These are phyloP conservation scores for Dilophus febrilis DNA, from an alignment of 2,888 invertebrate genomes.

Conservation along the genomic window DNA sequence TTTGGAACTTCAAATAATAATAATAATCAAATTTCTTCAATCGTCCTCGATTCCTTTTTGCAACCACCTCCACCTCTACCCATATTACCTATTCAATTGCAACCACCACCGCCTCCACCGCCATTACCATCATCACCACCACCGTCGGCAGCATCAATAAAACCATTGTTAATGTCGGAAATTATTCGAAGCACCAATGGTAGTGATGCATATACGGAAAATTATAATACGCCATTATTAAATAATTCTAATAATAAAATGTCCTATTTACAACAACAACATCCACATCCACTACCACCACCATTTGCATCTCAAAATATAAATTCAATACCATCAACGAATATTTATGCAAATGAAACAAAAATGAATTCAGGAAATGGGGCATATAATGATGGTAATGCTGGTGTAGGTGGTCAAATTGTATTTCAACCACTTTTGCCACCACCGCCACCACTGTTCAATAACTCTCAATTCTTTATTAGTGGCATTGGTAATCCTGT, in stretches of 20 bases:
- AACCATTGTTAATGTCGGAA: background rate
- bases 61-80: conserved; percentile 16
- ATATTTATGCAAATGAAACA: too few relatives aligned
- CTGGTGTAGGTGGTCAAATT: too few relatives aligned
- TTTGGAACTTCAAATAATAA: too few relatives aligned
- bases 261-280: background rate
- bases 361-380: too few relatives aligned
- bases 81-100: conserved; percentile 9
- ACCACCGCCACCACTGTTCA: background rate
- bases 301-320: too few relatives aligned
- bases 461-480: background rate
- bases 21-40: too few relatives aligned
- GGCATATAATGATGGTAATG: too few relatives aligned
- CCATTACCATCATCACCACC: conserved; percentile 13
- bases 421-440: background rate
- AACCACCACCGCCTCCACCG: conserved; percentile 9
- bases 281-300: background rate
- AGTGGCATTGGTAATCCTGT: too few relatives aligned
- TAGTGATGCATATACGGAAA: too few relatives aligned
- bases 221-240: too few relatives aligned
- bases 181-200: too few relatives aligned
- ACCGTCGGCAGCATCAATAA: conserved; percentile 10
- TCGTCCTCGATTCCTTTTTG: conserved; percentile 2
- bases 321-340: too few relatives aligned
- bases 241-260: background rate